Evolutionary conservation across 2,888 invertebrate genomes (phyloP).

Genomic region (Lottia scabra): DNA sequence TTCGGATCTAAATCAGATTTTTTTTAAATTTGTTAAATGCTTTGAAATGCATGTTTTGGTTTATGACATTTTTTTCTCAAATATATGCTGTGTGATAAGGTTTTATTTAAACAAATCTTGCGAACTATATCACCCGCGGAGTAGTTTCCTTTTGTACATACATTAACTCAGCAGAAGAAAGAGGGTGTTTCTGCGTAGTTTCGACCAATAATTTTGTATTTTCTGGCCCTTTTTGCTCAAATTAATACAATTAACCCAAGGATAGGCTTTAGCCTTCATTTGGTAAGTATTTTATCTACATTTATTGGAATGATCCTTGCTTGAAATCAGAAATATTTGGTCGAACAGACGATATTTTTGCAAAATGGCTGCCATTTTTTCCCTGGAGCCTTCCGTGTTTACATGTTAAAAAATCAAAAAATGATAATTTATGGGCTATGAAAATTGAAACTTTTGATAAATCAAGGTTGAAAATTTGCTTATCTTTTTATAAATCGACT

Average conservation of each 20-base stretch:
- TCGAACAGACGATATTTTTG: no score
- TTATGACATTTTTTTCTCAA: no score
- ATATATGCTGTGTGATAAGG: no score
- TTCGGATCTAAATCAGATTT: no score
- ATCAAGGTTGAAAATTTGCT: not conserved
- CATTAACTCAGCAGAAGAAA: slow-evolving; percentile 34
- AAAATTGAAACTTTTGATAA: not conserved
- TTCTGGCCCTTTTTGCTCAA: no score
- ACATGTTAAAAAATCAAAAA: slow-evolving; percentile 17
- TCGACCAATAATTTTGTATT: not conserved
- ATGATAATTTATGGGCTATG: not conserved
- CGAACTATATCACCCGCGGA: slow-evolving; percentile 9
- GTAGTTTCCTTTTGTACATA: slow-evolving; percentile 34
- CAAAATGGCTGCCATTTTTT: slow-evolving; percentile 25
- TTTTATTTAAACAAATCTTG: no score
- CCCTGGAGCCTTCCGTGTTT: slow-evolving; percentile 22
- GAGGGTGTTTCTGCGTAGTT: slow-evolving; percentile 16
- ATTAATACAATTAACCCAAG: not conserved
- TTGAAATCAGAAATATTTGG: no score
- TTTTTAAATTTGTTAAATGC: no score
- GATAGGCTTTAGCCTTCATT: not conserved
- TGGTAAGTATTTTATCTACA: not conserved
- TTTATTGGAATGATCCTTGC: no score
- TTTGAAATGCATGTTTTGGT: no score
- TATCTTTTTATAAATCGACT: no score